A percentile compares a stretch with the other conserved stretches of the same genome.
Evolutionary conservation across 2,797 vertebrate genomes (phyloP).

Genomic region (Sebastes goodei): DNA sequence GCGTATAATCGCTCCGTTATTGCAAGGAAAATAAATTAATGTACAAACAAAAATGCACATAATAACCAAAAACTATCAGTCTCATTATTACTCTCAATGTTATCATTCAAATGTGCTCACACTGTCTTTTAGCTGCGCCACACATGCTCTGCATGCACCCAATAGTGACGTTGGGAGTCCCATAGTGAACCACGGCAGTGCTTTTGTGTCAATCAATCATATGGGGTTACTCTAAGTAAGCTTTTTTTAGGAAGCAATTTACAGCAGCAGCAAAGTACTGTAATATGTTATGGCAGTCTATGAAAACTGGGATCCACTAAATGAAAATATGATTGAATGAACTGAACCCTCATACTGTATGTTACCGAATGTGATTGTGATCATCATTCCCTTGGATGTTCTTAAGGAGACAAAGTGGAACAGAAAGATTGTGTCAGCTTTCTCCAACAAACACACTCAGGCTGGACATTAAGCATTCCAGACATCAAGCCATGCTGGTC

Average conservation of each 20-base stretch:
- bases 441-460: not conserved
- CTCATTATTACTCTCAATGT: too few relatives aligned
- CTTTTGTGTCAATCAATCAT: not conserved
- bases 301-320: not conserved
- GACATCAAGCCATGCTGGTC: not conserved
- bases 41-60: too few relatives aligned
- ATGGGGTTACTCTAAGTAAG: too few relatives aligned
- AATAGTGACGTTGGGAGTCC: not conserved
- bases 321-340: not conserved
- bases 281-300: not conserved
- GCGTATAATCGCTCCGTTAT: not conserved
- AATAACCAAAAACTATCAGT: too few relatives aligned
- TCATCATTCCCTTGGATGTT: conserved; percentile 1
- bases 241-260: not conserved
- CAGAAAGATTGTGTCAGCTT: not conserved
- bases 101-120: too few relatives aligned
- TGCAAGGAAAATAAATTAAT: not conserved
- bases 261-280: not conserved
- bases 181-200: not conserved
- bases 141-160: not conserved
- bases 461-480: conserved; percentile 6
- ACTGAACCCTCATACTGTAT: not conserved
- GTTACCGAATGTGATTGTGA: not conserved
- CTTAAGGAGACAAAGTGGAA: conserved; percentile 11
- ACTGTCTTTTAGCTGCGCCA: too few relatives aligned